Percentiles rank a stretch among this genome's conserved stretches.
Evolutionary conservation across 2,888 invertebrate genomes (phyloP).

Genomic region (Beris morrisii): DNA sequence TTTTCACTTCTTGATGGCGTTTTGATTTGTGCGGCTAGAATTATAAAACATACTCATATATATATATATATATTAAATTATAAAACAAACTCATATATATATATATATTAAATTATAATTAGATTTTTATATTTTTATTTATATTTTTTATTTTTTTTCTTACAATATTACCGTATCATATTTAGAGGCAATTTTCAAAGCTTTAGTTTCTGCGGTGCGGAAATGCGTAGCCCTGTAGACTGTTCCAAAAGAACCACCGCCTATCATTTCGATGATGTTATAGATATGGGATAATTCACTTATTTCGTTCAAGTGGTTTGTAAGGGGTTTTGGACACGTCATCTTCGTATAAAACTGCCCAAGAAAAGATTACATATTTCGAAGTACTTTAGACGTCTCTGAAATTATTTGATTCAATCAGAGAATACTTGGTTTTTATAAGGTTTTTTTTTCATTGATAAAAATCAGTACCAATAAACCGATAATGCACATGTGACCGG

Average conservation of each 20-base stretch:
- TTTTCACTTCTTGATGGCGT: constrained; percentile 25
- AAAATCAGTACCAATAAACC: too few species aligned
- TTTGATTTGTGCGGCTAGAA: constrained; percentile 2
- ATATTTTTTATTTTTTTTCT: neutral
- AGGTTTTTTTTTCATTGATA: too few species aligned
- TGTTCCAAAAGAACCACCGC: constrained; percentile 25
- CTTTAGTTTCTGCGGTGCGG: constrained; percentile 14
- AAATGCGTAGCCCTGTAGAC: constrained; percentile 26
- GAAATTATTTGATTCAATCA: too few species aligned
- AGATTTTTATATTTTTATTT: neutral
- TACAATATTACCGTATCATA: neutral
- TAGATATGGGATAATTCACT: constrained; percentile 10
- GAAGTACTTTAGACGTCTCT: too few species aligned
- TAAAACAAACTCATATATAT: neutral
- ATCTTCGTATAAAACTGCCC: too few species aligned
- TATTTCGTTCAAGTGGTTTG: constrained; percentile 1
- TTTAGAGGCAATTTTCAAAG: constrained; percentile 24
- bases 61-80: too few species aligned
- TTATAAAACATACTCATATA: neutral
- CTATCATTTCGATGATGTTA: constrained; percentile 25
- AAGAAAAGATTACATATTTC: too few species aligned
- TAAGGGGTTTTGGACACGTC: neutral
- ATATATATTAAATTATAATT: too few species aligned
- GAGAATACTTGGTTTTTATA: too few species aligned
- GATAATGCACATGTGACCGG: too few species aligned